Conservation (phyloP, 1,140 invertebrate genomes). For the Bursaphelenchus mucronatus region DNA sequence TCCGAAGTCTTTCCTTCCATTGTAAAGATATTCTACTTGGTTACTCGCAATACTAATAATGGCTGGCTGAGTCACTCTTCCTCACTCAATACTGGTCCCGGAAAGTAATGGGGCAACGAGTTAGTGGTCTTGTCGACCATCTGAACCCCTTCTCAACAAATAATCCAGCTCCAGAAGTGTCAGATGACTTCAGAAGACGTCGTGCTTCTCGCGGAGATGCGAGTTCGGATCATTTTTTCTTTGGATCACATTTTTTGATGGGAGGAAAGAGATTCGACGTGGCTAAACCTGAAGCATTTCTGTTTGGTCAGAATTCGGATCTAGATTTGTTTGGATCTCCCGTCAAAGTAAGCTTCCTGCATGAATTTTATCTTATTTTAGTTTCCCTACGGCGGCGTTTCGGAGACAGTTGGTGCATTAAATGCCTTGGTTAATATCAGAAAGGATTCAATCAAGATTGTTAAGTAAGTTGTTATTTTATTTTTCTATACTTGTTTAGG, state of each 20-base stretch:
- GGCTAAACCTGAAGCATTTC: constrained; percentile 42
- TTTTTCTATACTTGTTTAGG: constrained; percentile 25
- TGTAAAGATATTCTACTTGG: too few relatives aligned
- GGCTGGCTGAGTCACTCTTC: too few relatives aligned
- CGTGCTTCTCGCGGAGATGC: constrained; percentile 7
- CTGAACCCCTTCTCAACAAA: constrained; percentile 7
- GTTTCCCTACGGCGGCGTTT: constrained; percentile 46
- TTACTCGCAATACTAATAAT: too few relatives aligned
- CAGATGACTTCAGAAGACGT: neutral
- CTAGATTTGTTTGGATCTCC: constrained; percentile 41
- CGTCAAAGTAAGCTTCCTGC: constrained; percentile 30
- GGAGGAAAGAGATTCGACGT: constrained; percentile 45
- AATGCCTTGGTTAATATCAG: constrained; percentile 47
- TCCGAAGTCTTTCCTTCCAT: too few relatives aligned
- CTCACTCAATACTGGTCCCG: too few relatives aligned
- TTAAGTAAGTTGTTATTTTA: constrained; percentile 25
- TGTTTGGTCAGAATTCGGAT: constrained; percentile 45
- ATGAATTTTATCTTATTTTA: constrained; percentile 21
- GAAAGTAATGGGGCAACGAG: constrained; percentile 9
- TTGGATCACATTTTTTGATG: constrained; percentile 48
- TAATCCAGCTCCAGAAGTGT: neutral
- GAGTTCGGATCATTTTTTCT: constrained; percentile 21
- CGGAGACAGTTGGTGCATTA: constrained; percentile 41
- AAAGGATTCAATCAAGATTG: constrained; percentile 45
- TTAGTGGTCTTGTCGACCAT: neutral